Evolutionary conservation across 2,888 invertebrate genomes (phyloP), one percentile per base, ranked within the genome.

Genomic region (Lepidonotus clava): DNA sequence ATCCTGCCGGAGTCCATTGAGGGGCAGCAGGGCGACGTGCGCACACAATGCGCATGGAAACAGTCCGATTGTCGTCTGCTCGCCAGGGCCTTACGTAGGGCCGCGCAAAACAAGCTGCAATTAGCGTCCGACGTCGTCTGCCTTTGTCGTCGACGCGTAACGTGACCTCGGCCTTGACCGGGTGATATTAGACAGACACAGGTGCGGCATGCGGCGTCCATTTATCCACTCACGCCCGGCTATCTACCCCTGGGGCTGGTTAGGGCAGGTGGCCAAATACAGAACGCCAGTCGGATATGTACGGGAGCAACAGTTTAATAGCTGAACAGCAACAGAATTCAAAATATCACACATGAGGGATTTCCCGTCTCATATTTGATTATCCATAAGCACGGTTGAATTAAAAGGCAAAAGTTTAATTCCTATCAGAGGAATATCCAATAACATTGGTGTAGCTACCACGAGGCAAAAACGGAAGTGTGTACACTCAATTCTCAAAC

Each of bases 21-120:
- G 38, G 71, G 71, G 21, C 71, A 38, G 18, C 71, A 21, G 71
- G 71, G 21, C 71, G 71, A 21, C 71, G 71, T 71, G 71, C 36
- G 71, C 71, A 18, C 4, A 71, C 71, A 71, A 71, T 34, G 71
- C 71, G 71, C 36, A 11, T 11, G 36, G 71, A 34, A 34, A 8
- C 34, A 38, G 71, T 18, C 36, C 2, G 38, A 14, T 36, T 36
- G 38, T 36, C 71, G 71, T 71, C 71, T 71, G 71, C 71, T 36
- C 18, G 38, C 71, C 71, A 18, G 36, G 36, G 38, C 71, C 36
- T 71, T 71, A 71, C 71, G 71, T 34, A 11, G 2, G 36, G 36
- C n/a, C 36, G 71, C 71, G 71, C 71, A 34, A 71, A 71, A 71
- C 71, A 71, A 71, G 34, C 71, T 14, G 14, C 71, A 71, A 71